Percentiles rank a stretch among this genome's conserved stretches.
Conservation (phyloP, 2,888 invertebrate genomes). For the Conistra vaccinii region DNA sequence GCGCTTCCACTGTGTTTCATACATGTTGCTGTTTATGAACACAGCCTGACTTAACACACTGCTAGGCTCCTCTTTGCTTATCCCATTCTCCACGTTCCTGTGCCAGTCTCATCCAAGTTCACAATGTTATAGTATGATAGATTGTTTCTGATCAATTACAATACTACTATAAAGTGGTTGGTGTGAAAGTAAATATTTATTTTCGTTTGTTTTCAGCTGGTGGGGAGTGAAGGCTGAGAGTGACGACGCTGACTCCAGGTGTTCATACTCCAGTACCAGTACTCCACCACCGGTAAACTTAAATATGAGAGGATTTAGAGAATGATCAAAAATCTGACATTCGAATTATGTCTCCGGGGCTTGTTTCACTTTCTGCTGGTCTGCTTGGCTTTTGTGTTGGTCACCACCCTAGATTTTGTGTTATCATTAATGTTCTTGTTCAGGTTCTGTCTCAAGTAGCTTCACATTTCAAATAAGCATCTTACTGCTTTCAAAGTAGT, state of each 20-base stretch:
- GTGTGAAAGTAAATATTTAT: background rate
- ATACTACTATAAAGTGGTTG: background rate
- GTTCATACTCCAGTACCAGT: constrained; percentile 94
- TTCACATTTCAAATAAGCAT: background rate
- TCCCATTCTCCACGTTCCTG: fast-evolving
- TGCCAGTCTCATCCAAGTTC: background rate
- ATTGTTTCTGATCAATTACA: background rate
- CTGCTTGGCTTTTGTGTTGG: background rate
- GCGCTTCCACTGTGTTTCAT: too few relatives aligned
- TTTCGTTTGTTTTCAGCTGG: constrained; percentile 76
- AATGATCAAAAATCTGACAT: background rate
- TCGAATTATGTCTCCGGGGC: background rate
- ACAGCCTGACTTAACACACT: background rate
- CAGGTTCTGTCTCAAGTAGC: background rate
- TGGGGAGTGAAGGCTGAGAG: constrained; percentile 90
- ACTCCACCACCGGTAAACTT: constrained; percentile 91
- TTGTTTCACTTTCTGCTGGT: background rate
- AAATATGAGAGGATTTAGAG: too few relatives aligned
- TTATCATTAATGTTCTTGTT: background rate
- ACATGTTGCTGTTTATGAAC: too few relatives aligned
- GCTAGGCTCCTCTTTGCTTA: background rate
- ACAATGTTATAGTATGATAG: background rate
- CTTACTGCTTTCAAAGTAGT: background rate
- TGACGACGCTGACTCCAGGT: constrained; percentile 94
- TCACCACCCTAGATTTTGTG: background rate